Conservation (phyloP, 35 echinoderm and acorn worm genomes). For the Acanthaster planci region DNA sequence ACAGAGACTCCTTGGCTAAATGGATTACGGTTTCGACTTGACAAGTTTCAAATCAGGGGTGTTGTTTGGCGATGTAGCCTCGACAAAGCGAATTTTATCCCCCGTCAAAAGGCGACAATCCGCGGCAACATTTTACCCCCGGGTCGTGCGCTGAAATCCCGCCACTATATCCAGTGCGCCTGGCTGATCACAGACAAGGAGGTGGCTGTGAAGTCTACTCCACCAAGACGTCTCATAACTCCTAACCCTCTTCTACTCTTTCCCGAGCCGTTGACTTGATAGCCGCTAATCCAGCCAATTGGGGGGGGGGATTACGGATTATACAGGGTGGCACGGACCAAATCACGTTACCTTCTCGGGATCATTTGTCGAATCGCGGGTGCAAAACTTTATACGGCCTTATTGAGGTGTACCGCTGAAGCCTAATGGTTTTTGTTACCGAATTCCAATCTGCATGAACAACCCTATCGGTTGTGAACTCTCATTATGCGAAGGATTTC, state of each 20-base stretch:
- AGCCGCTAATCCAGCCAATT: conserved; percentile 7
- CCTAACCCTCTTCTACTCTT: background rate
- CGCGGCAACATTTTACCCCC: background rate
- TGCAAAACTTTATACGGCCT: background rate
- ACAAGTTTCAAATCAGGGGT: background rate
- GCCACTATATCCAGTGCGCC: conserved; percentile 1
- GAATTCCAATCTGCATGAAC: background rate
- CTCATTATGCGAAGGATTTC: background rate
- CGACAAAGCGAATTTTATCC: conserved; percentile 4
- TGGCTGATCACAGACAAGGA: conserved; percentile 22
- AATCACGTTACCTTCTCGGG: background rate
- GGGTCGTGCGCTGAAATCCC: conserved; percentile 4
- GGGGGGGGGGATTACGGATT: background rate
- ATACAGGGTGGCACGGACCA: background rate
- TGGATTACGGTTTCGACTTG: conserved; percentile 6
- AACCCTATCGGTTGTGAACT: conserved; percentile 8
- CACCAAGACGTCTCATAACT: background rate
- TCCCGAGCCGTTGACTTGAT: conserved; percentile 4
- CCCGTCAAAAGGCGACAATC: background rate
- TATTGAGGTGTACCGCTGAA: background rate
- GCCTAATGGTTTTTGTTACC: conserved; percentile 6
- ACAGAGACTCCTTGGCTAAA: background rate
- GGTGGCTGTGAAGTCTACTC: background rate
- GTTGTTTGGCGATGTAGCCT: background rate
- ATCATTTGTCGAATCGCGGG: conserved; percentile 2